Evolutionary conservation across 2,113 vertebrate genomes (phyloP).

Genomic region (Cochlearius cochlearius): DNA sequence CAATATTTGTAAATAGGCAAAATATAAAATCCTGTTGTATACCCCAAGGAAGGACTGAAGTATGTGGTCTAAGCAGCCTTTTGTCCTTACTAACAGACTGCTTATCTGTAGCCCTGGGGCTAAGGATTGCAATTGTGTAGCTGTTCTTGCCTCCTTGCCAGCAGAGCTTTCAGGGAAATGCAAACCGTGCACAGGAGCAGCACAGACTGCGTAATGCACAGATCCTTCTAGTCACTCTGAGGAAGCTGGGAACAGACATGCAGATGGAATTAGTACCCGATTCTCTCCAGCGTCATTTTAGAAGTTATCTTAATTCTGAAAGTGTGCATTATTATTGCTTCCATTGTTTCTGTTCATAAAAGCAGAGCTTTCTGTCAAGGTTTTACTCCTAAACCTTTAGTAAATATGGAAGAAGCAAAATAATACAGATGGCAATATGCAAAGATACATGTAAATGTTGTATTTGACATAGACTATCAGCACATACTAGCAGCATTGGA

Average conservation of each 20-base stretch:
- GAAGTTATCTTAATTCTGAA: neutral
- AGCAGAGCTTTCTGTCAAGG: neutral
- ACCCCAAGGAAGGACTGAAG: neutral
- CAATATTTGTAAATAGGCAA: neutral
- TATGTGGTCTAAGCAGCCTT: neutral
- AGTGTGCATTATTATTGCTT: neutral
- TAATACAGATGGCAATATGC: neutral
- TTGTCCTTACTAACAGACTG: neutral
- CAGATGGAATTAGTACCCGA: neutral
- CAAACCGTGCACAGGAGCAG: neutral
- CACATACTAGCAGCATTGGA: neutral
- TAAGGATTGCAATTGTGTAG: rapidly evolving
- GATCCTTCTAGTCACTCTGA: neutral
- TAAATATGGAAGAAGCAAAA: neutral
- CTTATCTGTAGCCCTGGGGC: neutral
- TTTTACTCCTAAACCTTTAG: neutral
- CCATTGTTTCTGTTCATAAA: neutral
- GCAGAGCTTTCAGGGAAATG: neutral
- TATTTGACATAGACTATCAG: neutral
- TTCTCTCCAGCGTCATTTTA: neutral
- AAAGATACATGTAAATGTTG: neutral
- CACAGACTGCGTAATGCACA: no score
- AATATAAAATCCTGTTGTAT: neutral
- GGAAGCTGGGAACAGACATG: rapidly evolving
- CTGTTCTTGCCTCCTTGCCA: neutral